Percentiles rank a stretch among this genome's conserved stretches.
These are phyloP conservation scores for Rotaria socialis DNA, from an alignment of 2,888 invertebrate genomes.

Conservation along the genomic window DNA sequence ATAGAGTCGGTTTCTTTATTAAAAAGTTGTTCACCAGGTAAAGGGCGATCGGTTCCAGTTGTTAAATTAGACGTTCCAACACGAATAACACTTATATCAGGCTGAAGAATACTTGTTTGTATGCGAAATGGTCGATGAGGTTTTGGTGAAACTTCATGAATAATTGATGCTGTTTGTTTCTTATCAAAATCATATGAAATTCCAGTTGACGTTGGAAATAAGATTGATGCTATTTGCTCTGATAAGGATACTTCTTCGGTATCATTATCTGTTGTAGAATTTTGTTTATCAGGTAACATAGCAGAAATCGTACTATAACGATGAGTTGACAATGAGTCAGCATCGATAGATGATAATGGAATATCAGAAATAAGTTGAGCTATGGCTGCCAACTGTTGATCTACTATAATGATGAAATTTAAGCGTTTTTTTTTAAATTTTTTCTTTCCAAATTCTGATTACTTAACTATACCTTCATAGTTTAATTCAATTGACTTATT, in stretches of 20 bases:
- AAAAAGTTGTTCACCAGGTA: not conserved
- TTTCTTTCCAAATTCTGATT: not conserved
- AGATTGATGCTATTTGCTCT: not conserved
- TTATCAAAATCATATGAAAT: not conserved
- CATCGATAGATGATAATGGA: too few relatives aligned
- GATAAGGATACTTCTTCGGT: not conserved
- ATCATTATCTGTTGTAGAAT: not conserved
- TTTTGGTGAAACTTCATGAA: not conserved
- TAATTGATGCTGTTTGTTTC: not conserved
- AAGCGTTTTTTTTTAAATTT: not conserved
- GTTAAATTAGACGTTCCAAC: not conserved
- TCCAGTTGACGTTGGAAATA: not conserved
- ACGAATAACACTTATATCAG: slow-evolving; percentile 14
- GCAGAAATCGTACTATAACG: too few relatives aligned
- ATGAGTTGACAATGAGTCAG: too few relatives aligned
- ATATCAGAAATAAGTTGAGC: too few relatives aligned
- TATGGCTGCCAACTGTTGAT: not conserved
- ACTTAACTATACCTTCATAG: not conserved
- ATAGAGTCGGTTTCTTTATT: too few relatives aligned
- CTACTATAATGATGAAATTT: not conserved
- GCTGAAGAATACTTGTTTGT: slow-evolving; percentile 2
- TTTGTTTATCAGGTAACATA: too few relatives aligned
- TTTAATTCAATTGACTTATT: not conserved
- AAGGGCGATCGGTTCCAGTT: not conserved
- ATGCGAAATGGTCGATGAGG: not conserved